Evolutionary conservation across 2,888 invertebrate species (phyloP).

Genomic region (Idaea biselata): DNA sequence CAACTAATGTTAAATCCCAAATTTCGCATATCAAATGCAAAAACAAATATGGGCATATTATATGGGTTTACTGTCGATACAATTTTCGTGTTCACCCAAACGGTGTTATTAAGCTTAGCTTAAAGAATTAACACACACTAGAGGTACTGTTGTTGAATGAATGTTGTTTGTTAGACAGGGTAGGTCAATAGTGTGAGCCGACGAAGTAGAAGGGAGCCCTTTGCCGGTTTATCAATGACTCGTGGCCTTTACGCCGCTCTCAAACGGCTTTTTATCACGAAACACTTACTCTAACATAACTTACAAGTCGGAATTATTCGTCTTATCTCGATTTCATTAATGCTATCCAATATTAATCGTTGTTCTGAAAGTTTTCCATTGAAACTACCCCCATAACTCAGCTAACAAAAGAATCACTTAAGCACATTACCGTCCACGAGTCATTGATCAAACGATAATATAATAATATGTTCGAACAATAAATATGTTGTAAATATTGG

Average conservation of each 20-base stretch:
- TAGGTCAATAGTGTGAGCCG: slow-evolving; percentile 66
- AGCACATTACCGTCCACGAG: slow-evolving; percentile 16
- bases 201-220: slow-evolving; percentile 41
- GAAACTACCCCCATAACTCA: slow-evolving; percentile 9
- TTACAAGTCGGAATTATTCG: not conserved
- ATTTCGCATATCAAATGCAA: no score
- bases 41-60: no score
- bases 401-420: slow-evolving; percentile 16
- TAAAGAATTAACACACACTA: no score
- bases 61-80: no score
- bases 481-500: slow-evolving; percentile 24
- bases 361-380: not conserved
- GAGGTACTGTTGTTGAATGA: slow-evolving; percentile 41
- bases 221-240: slow-evolving; percentile 14
- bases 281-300: not conserved
- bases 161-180: slow-evolving; percentile 64
- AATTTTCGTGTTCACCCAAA: no score
- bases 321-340: not conserved
- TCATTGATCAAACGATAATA: slow-evolving; percentile 32
- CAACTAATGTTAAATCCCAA: no score
- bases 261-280: not conserved
- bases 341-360: not conserved
- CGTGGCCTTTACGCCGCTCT: slow-evolving; percentile 20
- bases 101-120: no score
- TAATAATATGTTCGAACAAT: slow-evolving; percentile 26